Evolutionary conservation across 2,797 vertebrate genomes (phyloP), one percentile per base, ranked within the genome.

Genomic region (Pantherophis alleghaniensis): DNA sequence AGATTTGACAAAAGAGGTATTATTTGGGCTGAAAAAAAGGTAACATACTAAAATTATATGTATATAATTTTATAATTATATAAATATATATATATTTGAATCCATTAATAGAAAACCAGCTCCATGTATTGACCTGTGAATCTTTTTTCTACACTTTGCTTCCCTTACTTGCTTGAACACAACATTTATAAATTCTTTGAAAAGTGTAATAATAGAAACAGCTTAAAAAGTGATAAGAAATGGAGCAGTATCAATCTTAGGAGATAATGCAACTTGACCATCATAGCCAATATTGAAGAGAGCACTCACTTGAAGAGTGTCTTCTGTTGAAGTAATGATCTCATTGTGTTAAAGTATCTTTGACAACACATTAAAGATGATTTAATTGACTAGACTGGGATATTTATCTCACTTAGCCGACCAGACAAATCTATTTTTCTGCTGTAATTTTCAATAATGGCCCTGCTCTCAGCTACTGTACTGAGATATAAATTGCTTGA

Each of bases 1-100:
- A 99, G 98, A 94, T 95, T 98, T 11, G 96, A 95, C 59, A 99
- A 97, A 91, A 98, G 97, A 88, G 98, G 98, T 93, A 99, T 97
- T 91, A 98, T 98, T 97, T 98, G 98, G 95, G 98, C 99, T 99
- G 96, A 92, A 96, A 95, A 89, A 95, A 89, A 90, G 93, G 79
- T 94, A 91, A 95, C 94, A 96, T 74, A 94, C 20, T 74, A 83
- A 83, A 83, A 47, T 24, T 1, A 47, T 24, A 5, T 1, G 4
- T 83, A 24, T 22, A 47, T 83, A 42, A 42, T 42, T 42, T 42
- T 42, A 42, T 42, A 42, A 42, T 42, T 42, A 42, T 42, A 42
- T 42, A 42, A 7, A 42, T 42, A 42, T 42, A 42, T 42, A 42
- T 42, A 42, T 42, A 42, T 42, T 0, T 42, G 32, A 79, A 47